Evolutionary conservation across 2,113 vertebrate species (phyloP).

Genomic region (Thymallus thymallus): DNA sequence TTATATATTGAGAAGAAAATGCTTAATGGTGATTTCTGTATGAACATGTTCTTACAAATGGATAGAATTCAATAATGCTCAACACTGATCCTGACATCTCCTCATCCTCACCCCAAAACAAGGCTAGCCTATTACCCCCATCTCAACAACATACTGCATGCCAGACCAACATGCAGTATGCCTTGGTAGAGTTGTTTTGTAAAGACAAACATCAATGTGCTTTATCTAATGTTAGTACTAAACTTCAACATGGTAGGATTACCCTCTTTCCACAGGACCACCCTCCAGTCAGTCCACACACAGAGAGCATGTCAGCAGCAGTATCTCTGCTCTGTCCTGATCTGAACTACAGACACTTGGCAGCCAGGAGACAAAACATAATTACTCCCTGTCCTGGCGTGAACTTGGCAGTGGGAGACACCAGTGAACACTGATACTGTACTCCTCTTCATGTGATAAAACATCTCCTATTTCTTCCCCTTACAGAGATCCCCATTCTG

Average conservation of each 20-base stretch:
- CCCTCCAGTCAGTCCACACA: background rate
- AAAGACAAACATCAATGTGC: background rate
- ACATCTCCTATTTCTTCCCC: constrained; percentile 15
- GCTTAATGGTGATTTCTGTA: background rate
- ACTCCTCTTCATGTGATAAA: constrained; percentile 34
- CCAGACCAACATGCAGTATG: background rate
- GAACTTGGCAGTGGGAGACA: constrained; percentile 23
- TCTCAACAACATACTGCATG: background rate
- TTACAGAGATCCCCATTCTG: constrained; percentile 20
- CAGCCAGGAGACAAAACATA: constrained; percentile 9
- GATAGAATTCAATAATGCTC: background rate
- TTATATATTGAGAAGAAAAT: background rate
- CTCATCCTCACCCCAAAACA: too few species aligned
- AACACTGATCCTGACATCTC: too few species aligned
- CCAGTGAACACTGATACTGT: constrained; percentile 17
- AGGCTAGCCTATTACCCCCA: background rate
- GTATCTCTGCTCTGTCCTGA: background rate
- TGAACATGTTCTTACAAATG: background rate
- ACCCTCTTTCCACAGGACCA: background rate
- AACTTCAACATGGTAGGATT: background rate
- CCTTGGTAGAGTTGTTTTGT: background rate
- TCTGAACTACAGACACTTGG: background rate
- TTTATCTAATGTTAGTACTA: background rate
- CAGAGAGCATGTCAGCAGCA: background rate
- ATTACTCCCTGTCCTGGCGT: constrained; percentile 11